phyloP scores from a whole-genome alignment of 1,140 invertebrate genomes.

The Lordiphosa stackelbergi region DNA sequence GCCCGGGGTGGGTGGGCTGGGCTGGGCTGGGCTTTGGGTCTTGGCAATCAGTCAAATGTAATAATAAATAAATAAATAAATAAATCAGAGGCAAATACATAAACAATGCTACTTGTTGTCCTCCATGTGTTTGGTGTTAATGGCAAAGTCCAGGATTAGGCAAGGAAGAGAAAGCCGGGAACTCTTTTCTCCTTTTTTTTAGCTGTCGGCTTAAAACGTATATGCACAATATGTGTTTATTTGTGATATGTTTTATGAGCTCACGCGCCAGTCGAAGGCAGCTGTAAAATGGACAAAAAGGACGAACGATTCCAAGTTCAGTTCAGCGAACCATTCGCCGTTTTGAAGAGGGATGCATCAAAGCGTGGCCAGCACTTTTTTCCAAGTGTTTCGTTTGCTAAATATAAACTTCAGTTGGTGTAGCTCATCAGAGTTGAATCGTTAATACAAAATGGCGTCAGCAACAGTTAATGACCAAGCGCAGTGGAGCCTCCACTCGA shows the following conservation, averaged over 20 bases:
- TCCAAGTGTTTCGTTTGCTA: no score
- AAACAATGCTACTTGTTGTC: constrained; percentile 23
- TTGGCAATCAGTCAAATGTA: constrained; percentile 67
- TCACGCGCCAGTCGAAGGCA: constrained; percentile 7
- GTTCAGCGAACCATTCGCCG: no score
- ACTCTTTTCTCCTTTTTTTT: constrained; percentile 16
- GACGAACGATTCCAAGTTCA: neutral
- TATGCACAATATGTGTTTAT: neutral
- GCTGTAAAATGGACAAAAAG: neutral
- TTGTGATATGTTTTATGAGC: neutral
- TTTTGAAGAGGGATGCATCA: no score
- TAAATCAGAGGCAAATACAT: constrained; percentile 34
- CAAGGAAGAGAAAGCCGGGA: neutral
- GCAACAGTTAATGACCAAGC: no score
- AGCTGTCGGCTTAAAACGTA: constrained; percentile 7
- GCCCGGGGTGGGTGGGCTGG: constrained; percentile 3
- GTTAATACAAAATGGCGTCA: no score
- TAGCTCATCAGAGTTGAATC: no score
- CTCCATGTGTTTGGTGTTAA: constrained; percentile 8
- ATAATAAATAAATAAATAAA: constrained; percentile 74
- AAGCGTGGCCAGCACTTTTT: no score
- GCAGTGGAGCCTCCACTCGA: no score
- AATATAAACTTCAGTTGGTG: no score
- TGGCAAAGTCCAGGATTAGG: constrained; percentile 29
- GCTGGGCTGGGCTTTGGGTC: constrained; percentile 10